Evolutionary conservation across 2,888 invertebrate genomes (phyloP).

Genomic region (Busseola fusca): DNA sequence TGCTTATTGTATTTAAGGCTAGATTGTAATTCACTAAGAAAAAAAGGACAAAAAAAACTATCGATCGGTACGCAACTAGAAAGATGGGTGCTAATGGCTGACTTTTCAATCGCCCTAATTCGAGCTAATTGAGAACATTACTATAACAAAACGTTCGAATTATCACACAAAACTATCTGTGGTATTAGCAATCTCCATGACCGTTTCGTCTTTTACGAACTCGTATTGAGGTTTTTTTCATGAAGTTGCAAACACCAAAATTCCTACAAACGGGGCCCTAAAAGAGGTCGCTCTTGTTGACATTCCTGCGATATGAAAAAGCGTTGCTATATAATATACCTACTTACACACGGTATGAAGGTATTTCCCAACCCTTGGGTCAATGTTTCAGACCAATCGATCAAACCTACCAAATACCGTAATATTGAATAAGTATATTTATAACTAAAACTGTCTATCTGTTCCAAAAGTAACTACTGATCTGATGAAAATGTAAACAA

Average conservation of each 20-base stretch:
- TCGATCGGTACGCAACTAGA: neutral
- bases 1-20: too few species aligned
- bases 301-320: conserved; percentile 28
- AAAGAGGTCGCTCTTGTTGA: conserved; percentile 40
- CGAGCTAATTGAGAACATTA: neutral
- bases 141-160: neutral
- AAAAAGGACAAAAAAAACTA: too few species aligned
- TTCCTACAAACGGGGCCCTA: conserved; percentile 9
- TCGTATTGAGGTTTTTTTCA: neutral
- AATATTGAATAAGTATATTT: neutral
- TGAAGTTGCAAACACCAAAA: neutral
- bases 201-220: neutral
- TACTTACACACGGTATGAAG: neutral
- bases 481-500: conserved; percentile 1
- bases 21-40: too few species aligned
- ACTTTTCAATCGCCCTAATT: neutral
- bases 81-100: neutral
- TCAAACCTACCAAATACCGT: conserved; percentile 7
- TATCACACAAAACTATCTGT: neutral
- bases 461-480: neutral
- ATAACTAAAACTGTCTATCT: neutral
- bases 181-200: neutral
- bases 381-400: conserved; percentile 5
- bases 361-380: neutral
- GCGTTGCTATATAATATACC: conserved; percentile 1